Evolutionary conservation across 2,797 vertebrate species (phyloP).

Genomic region (Peromyscus eremicus): DNA sequence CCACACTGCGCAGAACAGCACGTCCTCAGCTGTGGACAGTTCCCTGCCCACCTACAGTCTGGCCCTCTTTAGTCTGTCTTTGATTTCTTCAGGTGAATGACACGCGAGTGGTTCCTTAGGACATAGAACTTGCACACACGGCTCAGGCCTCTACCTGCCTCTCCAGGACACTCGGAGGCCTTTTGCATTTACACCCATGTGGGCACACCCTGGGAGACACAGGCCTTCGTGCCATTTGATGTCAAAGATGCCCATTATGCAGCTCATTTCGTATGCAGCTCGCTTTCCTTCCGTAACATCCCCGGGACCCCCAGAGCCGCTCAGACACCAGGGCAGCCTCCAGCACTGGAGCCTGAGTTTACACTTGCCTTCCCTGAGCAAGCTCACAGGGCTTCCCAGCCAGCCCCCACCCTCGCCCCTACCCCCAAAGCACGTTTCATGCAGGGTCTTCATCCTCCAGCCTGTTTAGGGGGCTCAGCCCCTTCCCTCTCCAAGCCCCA

Average conservation of each 20-base stretch:
- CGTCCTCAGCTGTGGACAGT: fast-evolving
- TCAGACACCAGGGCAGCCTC: background rate
- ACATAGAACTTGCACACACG: no score
- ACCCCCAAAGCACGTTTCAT: background rate
- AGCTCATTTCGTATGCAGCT: background rate
- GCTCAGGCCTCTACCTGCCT: background rate
- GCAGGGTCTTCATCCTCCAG: background rate
- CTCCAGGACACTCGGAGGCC: background rate
- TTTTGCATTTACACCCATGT: background rate
- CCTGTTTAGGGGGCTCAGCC: background rate
- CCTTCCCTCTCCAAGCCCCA: background rate
- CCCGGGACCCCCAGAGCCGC: background rate
- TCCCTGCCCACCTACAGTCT: background rate
- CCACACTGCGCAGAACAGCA: fast-evolving
- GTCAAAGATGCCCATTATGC: no score
- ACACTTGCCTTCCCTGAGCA: background rate
- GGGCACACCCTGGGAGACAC: background rate
- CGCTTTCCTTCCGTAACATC: fast-evolving
- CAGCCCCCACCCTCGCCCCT: no score
- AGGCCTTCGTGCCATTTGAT: background rate
- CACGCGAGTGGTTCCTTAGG: background rate
- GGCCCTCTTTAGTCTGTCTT: background rate
- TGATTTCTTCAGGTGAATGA: background rate
- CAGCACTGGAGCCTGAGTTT: background rate
- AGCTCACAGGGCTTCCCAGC: background rate